These are phyloP conservation scores for Sphaerophoria taeniata DNA, from an alignment of 2,888 invertebrate species.

Conservation along the genomic window DNA sequence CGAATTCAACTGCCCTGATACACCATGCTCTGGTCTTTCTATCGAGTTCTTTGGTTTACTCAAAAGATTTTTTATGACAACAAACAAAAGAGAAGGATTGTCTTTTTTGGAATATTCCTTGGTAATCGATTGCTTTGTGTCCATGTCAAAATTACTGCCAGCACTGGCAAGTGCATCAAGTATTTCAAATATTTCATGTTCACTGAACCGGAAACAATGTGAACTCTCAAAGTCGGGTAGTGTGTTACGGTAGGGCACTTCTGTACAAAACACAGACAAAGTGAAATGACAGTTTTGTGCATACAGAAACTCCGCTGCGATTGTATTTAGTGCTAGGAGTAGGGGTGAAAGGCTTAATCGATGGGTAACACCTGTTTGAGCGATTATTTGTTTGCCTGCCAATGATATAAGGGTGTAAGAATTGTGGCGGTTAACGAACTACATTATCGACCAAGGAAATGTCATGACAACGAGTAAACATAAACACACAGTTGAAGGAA, in stretches of 20 bases:
- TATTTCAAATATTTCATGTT: conserved; percentile 78
- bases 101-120: conserved; percentile 72
- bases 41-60: conserved; percentile 2
- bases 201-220: conserved; percentile 79
- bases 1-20: background rate
- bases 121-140: conserved; percentile 66
- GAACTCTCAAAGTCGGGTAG: conserved; percentile 80
- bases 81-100: conserved; percentile 75
- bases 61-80: conserved; percentile 74
- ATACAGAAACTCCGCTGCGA: conserved; percentile 82
- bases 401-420: background rate
- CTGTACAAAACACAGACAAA: conserved; percentile 81
- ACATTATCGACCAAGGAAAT: conserved; percentile 31
- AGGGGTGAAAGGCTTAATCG: conserved; percentile 79
- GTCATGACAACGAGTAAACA: conserved; percentile 46
- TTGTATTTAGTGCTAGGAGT: conserved; percentile 79
- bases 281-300: conserved; percentile 81
- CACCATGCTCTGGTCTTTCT: background rate
- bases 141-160: conserved; percentile 58
- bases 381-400: conserved; percentile 78
- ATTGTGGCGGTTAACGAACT: conserved; percentile 46
- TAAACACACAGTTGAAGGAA: conserved; percentile 50
- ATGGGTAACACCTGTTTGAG: conserved; percentile 75
- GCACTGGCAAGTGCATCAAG: conserved; percentile 78
- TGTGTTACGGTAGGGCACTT: conserved; percentile 80